phyloP scores from a whole-genome alignment of 2,113 vertebrate genomes.

The Chinchilla lanigera region DNA sequence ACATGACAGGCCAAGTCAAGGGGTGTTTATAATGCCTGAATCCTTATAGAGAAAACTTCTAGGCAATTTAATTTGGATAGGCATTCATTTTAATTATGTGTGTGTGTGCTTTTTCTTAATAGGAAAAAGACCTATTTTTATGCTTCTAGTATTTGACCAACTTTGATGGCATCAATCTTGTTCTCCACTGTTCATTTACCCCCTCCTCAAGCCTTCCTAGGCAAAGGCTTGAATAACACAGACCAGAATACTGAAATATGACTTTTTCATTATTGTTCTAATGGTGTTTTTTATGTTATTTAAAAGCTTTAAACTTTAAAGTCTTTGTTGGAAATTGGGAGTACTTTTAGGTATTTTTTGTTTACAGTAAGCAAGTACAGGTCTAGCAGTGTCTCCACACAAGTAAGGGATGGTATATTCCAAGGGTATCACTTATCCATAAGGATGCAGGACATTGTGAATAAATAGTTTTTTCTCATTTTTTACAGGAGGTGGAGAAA shows the following conservation, averaged over 20 bases:
- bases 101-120: background rate
- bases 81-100: conserved; percentile 67
- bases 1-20: conserved; percentile 80
- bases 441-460: background rate
- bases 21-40: conserved; percentile 31
- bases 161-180: background rate
- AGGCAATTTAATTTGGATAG: conserved; percentile 59
- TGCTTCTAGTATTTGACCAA: background rate
- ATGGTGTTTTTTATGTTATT: background rate
- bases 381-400: background rate
- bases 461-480: background rate
- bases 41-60: conserved; percentile 53
- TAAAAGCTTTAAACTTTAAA: background rate
- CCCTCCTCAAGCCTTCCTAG: rapidly evolving
- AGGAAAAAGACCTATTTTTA: background rate
- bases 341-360: background rate
- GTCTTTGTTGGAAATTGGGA: background rate
- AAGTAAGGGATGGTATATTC: background rate
- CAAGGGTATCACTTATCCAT: background rate
- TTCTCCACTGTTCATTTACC: rapidly evolving
- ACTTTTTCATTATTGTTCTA: background rate
- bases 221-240: background rate
- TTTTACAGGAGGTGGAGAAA: background rate
- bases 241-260: background rate
- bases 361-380: background rate